Percentiles rank a stretch among this genome's conserved stretches.
Evolutionary conservation across 2,888 invertebrate species (phyloP).

Genomic region (Bombyx huttoni): DNA sequence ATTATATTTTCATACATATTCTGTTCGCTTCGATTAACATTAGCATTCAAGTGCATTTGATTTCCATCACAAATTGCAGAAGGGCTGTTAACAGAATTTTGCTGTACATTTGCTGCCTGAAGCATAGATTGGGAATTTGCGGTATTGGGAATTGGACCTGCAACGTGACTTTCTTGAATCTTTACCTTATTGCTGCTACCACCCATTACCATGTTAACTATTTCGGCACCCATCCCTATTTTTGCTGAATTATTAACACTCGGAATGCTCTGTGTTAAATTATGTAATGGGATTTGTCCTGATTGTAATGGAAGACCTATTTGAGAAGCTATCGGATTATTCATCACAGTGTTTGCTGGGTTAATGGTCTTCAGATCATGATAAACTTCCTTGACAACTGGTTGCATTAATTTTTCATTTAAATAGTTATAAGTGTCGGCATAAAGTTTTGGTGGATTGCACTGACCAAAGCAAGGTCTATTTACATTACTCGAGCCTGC

Average conservation of each 20-base stretch:
- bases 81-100: neutral
- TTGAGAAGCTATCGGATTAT: constrained; percentile 33
- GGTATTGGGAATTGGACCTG: constrained; percentile 6
- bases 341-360: constrained; percentile 43
- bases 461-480: constrained; percentile 29
- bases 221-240: constrained; percentile 42
- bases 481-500: constrained; percentile 9
- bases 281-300: neutral
- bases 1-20: neutral
- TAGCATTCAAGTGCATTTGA: neutral
- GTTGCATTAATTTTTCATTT: constrained; percentile 51
- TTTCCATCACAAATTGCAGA: neutral
- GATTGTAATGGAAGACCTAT: constrained; percentile 24
- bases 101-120: neutral
- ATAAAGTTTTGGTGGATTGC: constrained; percentile 45
- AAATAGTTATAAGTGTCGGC: constrained; percentile 51
- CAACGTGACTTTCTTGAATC: neutral
- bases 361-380: constrained; percentile 45
- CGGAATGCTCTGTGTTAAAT: neutral
- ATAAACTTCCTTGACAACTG: constrained; percentile 52
- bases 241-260: constrained; percentile 10
- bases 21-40: constrained; percentile 2
- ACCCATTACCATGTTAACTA: constrained; percentile 41
- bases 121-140: neutral
- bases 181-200: constrained; percentile 12